Conservation (phyloP, 1,140 invertebrate species). For the Choristoneura fumiferana region DNA sequence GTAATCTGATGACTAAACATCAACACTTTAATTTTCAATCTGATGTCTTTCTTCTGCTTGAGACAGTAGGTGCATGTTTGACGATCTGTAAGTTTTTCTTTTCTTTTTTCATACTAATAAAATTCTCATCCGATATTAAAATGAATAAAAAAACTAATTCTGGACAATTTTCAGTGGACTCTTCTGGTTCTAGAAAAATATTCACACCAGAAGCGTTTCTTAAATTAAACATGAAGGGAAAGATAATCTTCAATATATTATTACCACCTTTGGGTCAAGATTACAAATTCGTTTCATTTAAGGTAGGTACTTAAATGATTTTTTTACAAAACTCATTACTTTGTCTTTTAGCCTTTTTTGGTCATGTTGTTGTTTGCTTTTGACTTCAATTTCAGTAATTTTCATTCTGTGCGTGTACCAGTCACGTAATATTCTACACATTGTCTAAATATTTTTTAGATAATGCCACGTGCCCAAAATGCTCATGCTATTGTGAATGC, state of each 20-base stretch:
- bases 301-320: conserved; percentile 3
- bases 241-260: conserved; percentile 20
- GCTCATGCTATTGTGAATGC: conserved; percentile 37
- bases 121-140: too few species aligned
- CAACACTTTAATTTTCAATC: conserved; percentile 85
- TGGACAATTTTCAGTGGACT: not conserved
- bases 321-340: too few species aligned
- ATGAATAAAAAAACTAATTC: too few species aligned
- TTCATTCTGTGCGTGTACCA: too few species aligned
- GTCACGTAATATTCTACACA: too few species aligned
- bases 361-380: too few species aligned
- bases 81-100: conserved; percentile 74
- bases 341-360: too few species aligned
- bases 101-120: not conserved
- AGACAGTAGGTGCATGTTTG: conserved; percentile 81
- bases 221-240: conserved; percentile 19
- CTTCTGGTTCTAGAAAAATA: not conserved
- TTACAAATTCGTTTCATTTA: conserved; percentile 19
- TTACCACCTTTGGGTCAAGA: conserved; percentile 21
- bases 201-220: conserved; percentile 23
- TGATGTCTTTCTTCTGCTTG: conserved; percentile 86
- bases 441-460: too few species aligned
- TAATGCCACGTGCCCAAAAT: conserved; percentile 41
- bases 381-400: too few species aligned
- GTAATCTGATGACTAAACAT: conserved; percentile 89